Percentiles rank a stretch among this genome's conserved stretches.
phyloP scores from a whole-genome alignment of 1,140 invertebrate species.

The Drosophila burlai region DNA sequence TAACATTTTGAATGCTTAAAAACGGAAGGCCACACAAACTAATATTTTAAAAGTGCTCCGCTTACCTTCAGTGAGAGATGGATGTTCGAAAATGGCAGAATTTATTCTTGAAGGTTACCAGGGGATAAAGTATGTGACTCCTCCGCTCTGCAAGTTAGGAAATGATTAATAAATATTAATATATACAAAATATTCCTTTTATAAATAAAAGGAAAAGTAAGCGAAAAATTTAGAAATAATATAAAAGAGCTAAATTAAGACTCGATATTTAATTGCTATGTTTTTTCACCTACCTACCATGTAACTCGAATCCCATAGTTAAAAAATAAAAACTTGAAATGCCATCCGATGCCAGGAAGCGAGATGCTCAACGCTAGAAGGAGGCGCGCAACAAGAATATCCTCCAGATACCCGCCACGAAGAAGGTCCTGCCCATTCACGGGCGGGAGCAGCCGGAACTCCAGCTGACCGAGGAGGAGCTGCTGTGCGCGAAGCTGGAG shows the following conservation, averaged over 20 bases:
- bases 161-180: neutral
- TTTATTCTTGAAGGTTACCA: slow-evolving; percentile 12
- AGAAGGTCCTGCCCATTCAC: slow-evolving; percentile 61
- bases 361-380: slow-evolving; percentile 98
- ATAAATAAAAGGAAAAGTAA: no score
- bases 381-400: slow-evolving; percentile 93
- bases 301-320: no score
- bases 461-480: no score
- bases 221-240: no score
- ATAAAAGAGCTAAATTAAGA: no score
- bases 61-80: slow-evolving; percentile 19
- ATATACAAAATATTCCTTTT: no score
- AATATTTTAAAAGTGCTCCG: slow-evolving; percentile 18
- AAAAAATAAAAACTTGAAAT: slow-evolving; percentile 7
- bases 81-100: neutral
- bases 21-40: neutral
- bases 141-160: slow-evolving; percentile 32
- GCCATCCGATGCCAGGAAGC: slow-evolving; percentile 92
- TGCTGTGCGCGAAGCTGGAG: no score
- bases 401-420: slow-evolving; percentile 83
- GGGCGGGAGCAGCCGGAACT: slow-evolving; percentile 43
- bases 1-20: slow-evolving; percentile 28
- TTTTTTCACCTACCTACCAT: no score
- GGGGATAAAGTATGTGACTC: slow-evolving; percentile 46
- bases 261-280: no score